Evolutionary conservation across 2,797 vertebrate species (phyloP).

Genomic region (Aulostomus chinensis): DNA sequence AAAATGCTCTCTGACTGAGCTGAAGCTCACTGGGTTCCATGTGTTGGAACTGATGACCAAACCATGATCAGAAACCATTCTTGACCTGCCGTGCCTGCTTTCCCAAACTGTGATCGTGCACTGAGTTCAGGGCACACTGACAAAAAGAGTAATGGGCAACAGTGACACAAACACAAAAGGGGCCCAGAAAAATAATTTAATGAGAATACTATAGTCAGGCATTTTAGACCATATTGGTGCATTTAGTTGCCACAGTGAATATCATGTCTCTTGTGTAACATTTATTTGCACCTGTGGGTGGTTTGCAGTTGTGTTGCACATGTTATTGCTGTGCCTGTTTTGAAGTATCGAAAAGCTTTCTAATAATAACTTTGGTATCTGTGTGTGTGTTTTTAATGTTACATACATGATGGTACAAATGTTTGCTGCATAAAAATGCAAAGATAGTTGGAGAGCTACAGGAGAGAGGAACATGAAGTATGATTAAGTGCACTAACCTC

Average conservation of each 20-base stretch:
- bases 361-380: neutral
- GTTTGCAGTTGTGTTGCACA: slow-evolving; percentile 36
- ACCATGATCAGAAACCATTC: slow-evolving; percentile 18
- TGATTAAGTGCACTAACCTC: no score
- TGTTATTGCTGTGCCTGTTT: slow-evolving; percentile 43
- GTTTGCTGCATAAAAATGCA: no score
- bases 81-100: slow-evolving; percentile 6
- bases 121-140: slow-evolving; percentile 3
- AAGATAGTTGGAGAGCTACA: no score
- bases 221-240: slow-evolving; percentile 21
- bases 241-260: slow-evolving; percentile 18
- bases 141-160: slow-evolving; percentile 3
- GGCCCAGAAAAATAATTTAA: neutral
- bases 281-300: slow-evolving; percentile 33
- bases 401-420: no score
- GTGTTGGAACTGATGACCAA: slow-evolving; percentile 3
- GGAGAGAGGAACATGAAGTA: no score
- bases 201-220: slow-evolving; percentile 6
- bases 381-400: no score
- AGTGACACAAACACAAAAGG: neutral
- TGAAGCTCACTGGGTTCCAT: neutral
- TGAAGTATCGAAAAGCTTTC: slow-evolving; percentile 15
- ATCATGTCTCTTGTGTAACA: slow-evolving; percentile 10
- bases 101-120: neutral
- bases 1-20: neutral